Evolutionary conservation across 2,797 vertebrate species (phyloP).

Genomic region (Miichthys miiuy): DNA sequence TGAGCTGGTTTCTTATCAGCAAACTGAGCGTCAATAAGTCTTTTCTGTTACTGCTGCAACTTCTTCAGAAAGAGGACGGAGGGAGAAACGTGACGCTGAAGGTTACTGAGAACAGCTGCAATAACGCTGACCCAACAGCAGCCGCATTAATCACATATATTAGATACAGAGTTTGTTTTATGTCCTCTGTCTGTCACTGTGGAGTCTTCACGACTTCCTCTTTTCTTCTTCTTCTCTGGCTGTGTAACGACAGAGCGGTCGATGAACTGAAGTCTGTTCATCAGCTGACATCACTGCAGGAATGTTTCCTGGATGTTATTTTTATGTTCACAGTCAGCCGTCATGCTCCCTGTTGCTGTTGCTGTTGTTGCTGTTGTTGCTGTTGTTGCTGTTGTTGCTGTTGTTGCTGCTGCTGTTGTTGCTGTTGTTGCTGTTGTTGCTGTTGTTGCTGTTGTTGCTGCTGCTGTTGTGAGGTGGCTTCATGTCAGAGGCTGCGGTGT

Average conservation of each 20-base stretch:
- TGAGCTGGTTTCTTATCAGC: not conserved
- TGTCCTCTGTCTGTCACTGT: too few relatives aligned
- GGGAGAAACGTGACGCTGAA: too few relatives aligned
- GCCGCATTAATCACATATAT: slow-evolving; percentile 15
- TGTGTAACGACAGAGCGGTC: slow-evolving; percentile 10
- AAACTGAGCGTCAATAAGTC: not conserved
- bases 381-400: too few relatives aligned
- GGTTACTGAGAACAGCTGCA: too few relatives aligned
- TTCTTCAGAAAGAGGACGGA: slow-evolving; percentile 4
- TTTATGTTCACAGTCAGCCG: too few relatives aligned
- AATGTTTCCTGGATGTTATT: not conserved
- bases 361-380: too few relatives aligned
- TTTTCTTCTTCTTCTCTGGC: not conserved
- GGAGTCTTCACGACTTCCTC: not conserved
- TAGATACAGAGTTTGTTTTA: too few relatives aligned
- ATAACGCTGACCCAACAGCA: slow-evolving; percentile 8
- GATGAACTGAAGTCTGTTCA: slow-evolving; percentile 21
- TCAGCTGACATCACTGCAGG: slow-evolving; percentile 28
- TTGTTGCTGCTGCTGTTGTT: too few relatives aligned
- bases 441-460: too few relatives aligned
- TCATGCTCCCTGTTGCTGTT: too few relatives aligned
- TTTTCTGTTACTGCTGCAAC: slow-evolving; percentile 3
- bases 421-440: too few relatives aligned
- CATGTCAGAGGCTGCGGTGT: not conserved
- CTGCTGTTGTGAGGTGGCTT: too few relatives aligned